A percentile compares a stretch with the other conserved stretches of the same genome.
Evolutionary conservation across 2,113 vertebrate species (phyloP).

Genomic region (Coturnix japonica): DNA sequence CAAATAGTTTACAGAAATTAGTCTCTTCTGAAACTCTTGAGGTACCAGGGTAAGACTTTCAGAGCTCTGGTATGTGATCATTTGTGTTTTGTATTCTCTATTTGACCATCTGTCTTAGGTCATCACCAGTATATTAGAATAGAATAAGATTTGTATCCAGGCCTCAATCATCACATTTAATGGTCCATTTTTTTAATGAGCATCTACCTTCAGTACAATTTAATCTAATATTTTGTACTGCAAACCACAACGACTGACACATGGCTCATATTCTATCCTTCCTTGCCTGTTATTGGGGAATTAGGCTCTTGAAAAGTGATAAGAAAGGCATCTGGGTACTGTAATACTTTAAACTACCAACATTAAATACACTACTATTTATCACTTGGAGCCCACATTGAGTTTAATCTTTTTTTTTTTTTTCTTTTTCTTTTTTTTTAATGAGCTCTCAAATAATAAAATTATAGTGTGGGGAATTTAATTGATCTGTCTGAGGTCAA

Average conservation of each 20-base stretch:
- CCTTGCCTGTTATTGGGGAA: neutral
- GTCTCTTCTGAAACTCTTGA: neutral
- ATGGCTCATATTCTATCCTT: neutral
- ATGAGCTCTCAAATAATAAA: neutral
- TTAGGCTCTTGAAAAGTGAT: neutral
- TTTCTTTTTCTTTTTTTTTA: no score
- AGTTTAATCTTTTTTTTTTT: neutral
- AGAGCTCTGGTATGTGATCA: neutral
- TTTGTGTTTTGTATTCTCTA: neutral
- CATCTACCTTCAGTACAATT: neutral
- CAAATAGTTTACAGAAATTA: neutral
- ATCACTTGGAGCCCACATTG: neutral
- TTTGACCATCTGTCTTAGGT: neutral
- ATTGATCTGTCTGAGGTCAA: constrained; percentile 1
- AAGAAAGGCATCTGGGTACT: neutral
- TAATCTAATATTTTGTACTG: neutral
- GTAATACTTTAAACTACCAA: neutral
- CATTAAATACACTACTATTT: constrained; percentile 3
- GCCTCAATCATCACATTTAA: neutral
- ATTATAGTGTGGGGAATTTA: neutral
- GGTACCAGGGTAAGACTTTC: neutral
- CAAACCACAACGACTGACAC: neutral
- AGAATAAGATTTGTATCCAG: neutral
- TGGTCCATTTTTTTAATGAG: neutral
- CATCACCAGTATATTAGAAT: neutral